These are phyloP conservation scores for Setophaga kirtlandii DNA, from an alignment of 2,113 vertebrate species.

Conservation along the genomic window DNA sequence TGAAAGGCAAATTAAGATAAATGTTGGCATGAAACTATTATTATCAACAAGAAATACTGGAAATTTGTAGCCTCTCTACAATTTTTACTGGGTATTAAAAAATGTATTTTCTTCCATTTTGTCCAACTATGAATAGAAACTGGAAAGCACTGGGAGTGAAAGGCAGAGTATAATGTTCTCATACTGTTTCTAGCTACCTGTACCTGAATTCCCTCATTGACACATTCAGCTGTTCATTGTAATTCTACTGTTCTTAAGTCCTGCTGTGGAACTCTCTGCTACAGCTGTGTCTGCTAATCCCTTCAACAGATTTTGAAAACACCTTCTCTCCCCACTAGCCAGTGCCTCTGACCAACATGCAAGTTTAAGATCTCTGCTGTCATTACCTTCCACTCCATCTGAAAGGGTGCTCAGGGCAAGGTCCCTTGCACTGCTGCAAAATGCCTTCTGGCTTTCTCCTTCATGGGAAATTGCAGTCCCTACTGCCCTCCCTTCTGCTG, in stretches of 20 bases:
- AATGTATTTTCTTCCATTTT: background rate
- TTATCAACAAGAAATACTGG: background rate
- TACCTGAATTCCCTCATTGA: background rate
- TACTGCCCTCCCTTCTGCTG: background rate
- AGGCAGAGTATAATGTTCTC: background rate
- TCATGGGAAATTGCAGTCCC: background rate
- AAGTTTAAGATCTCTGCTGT: background rate
- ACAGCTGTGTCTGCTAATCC: background rate
- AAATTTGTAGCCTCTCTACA: background rate
- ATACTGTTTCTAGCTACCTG: background rate
- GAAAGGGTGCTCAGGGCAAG: background rate
- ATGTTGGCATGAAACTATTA: background rate
- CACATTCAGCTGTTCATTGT: background rate
- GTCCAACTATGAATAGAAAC: background rate
- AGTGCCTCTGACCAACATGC: background rate
- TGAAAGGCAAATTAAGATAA: background rate
- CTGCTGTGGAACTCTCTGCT: background rate
- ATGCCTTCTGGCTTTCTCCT: background rate
- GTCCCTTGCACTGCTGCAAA: background rate
- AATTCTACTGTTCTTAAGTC: background rate
- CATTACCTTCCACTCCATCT: background rate
- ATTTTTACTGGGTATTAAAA: background rate
- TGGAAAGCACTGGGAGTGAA: background rate
- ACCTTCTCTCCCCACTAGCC: background rate
- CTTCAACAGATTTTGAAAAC: background rate